Evolutionary conservation across 2,113 vertebrate species (phyloP).

Genomic region (Aptenodytes forsteri): DNA sequence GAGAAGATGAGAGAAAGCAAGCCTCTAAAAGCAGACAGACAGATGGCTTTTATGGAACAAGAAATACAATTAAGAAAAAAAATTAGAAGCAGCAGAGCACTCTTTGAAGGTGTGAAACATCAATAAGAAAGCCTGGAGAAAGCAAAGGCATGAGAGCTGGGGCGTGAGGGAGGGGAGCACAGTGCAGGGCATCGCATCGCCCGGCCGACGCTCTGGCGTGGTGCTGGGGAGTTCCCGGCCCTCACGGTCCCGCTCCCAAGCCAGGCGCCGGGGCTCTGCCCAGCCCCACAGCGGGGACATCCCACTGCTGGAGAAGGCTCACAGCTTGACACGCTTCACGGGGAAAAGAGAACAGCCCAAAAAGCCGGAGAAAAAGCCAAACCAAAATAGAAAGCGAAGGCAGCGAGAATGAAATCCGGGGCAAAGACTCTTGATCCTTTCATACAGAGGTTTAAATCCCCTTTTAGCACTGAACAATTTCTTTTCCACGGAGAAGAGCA

Average conservation of each 20-base stretch:
- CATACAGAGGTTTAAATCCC: constrained; percentile 28
- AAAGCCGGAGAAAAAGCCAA: background rate
- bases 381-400: background rate
- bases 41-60: constrained; percentile 43
- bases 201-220: fast-evolving
- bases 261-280: background rate
- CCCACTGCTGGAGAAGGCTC: background rate
- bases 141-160: background rate
- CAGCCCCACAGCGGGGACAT: background rate
- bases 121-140: background rate
- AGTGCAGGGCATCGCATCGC: background rate
- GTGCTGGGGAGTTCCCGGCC: background rate
- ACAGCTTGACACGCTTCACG: fast-evolving
- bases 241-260: background rate
- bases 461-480: background rate
- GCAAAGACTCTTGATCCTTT: constrained; percentile 31
- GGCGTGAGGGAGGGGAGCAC: background rate
- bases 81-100: background rate
- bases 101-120: constrained; percentile 1
- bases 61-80: background rate
- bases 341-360: background rate
- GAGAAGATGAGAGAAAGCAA: background rate
- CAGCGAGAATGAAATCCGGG: background rate
- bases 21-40: background rate
- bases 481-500: background rate